Evolutionary conservation across 2,113 vertebrate species (phyloP), one percentile per base, ranked within the genome.

Genomic region (Ptyas mucosa): DNA sequence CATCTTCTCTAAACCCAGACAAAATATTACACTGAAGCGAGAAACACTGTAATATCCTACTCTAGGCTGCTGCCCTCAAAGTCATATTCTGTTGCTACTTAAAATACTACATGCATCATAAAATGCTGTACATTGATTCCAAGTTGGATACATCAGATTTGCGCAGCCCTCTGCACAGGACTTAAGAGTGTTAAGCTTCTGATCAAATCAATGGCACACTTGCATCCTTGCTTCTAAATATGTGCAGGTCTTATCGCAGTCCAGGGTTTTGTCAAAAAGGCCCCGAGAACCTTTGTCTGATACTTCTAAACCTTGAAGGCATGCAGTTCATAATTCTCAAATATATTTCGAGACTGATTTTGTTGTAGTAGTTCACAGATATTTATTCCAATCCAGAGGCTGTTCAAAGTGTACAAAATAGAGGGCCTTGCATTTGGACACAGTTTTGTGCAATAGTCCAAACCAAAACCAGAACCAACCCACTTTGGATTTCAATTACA

Each of bases 31-130:
- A 95, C 24, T 92, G 93, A 96, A 97, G 94, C 94, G 26, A 93
- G 96, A 97, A 96, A 96, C 95, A 95, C 91, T 85, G 95, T 94
- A 92, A 93, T 94, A 90, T 95, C 95, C 97, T 96, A 92, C 95
- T 91, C 90, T 90, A 90, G 94, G 96, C 96, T 96, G 93, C 94
- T 85, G 93, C 96, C 95, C 96, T 93, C 94, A 93, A 95, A 94
- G 91, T 92, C 94, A 89, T 26, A 93, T 94, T 93, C 94, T 96
- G 94, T 93, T 96, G 93, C 95, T 94, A 93, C 95, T 94, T 91
- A 92, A 96, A 95, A 93, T 94, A 95, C 91, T 69, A 53, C 93
- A 93, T 96, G 94, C 94, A 94, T 95, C 91, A 49, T 93, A 89
- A 95, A 95, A 95, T 92, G 90, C 91, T 95, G 53, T 93, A 93